Base-by-base conservation (phyloP, 1,140 invertebrate genomes). In the Eufriesea mexicana region DNA sequence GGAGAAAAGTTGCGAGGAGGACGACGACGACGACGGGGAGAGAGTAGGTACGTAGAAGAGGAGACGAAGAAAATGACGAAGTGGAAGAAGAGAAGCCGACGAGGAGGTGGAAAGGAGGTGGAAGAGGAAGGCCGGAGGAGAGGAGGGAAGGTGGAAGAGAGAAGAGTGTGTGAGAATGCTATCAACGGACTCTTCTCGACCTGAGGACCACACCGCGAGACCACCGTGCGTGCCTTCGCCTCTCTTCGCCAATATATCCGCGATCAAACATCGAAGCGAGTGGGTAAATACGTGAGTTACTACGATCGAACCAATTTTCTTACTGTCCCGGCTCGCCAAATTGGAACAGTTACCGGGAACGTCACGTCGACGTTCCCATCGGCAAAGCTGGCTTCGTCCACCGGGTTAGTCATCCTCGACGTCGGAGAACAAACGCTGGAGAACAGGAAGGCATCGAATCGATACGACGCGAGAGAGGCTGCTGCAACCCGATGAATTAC, bases 161-260 rank as follows among this genome's bases (percentile, higher is more conserved):
- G 70, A 76, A 86, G 86, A 84, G 89, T 91, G 89, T 90, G 90
- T 90, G 90, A 91, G 89, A 90, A 89, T 88, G 85, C 90, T 91
- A 91, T 91, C 89, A 90, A 86, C 89, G 78, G 84, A 79, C 84
- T 90, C 84, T 66, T 84, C 90, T 89, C 89, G 89, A 90, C 88
- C 90, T 45, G 83, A 71, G 88, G 91, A 91, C 91, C 91, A 91
- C 91, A 91, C 91, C 85, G 90, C 89, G 90, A 91, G 91, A 91
- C 91, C 91, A 91, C 91, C 91, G 87, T 91, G 91, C 90, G 87
- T 90, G 90, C 81, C 86, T 89, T 90, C 85, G 84, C 86, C 77
- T 85, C 84, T 87, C 85, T 89, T 79, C 81, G 89, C 89, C 89
- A 86, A 91, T 91, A 90, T 90, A 91, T 90, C 87, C 90, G 83